Evolutionary conservation across 2,113 vertebrate genomes (phyloP).

Genomic region (Phalacrocorax brasilianus): DNA sequence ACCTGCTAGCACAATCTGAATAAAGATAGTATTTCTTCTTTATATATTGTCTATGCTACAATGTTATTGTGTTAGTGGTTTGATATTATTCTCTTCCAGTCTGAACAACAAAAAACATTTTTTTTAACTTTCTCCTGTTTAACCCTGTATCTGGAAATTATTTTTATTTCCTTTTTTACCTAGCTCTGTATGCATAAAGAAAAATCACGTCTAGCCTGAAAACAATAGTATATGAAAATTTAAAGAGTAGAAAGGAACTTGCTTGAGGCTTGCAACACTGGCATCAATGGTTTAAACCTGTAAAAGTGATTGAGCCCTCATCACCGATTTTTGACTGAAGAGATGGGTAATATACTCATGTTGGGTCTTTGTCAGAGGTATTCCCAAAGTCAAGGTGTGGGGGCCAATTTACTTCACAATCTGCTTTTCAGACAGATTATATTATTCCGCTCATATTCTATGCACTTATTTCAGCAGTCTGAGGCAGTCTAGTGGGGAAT

Average conservation of each 20-base stretch:
- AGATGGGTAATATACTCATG: background rate
- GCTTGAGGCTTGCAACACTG: background rate
- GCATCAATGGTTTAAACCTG: background rate
- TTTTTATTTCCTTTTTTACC: background rate
- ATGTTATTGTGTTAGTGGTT: background rate
- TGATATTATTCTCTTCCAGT: background rate
- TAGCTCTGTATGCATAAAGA: background rate
- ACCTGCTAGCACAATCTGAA: background rate
- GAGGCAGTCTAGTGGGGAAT: background rate
- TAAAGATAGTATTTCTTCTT: background rate
- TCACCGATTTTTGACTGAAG: background rate
- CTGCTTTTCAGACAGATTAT: background rate
- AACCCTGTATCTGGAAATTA: background rate
- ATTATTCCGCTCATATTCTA: background rate
- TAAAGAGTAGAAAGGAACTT: background rate
- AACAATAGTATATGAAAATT: background rate
- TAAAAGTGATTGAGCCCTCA: background rate
- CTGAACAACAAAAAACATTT: background rate
- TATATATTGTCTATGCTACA: background rate
- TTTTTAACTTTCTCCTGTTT: background rate
- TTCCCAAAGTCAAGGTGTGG: background rate
- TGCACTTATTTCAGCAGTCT: background rate
- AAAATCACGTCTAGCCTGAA: background rate
- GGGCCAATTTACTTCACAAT: background rate
- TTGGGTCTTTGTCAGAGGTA: background rate